Conservation (phyloP, 1,140 invertebrate genomes). For the Drosophila elegans region DNA sequence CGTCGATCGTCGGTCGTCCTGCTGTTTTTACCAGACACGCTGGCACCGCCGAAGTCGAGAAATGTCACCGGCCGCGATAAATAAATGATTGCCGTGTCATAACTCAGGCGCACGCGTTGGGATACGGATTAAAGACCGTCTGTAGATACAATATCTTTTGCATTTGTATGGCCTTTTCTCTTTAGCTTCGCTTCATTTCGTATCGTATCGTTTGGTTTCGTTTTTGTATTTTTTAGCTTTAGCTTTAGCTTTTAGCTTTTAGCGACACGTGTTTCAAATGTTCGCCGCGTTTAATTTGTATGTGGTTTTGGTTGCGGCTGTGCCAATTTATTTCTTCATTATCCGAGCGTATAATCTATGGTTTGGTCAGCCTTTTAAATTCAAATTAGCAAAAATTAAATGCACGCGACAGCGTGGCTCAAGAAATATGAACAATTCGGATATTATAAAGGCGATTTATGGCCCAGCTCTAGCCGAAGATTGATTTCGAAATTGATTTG, state of each 20-base stretch:
- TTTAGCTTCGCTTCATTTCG: constrained; percentile 30
- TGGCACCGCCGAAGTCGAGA: constrained; percentile 61
- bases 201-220: constrained; percentile 22
- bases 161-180: constrained; percentile 71
- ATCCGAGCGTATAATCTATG: constrained; percentile 76
- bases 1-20: constrained; percentile 41
- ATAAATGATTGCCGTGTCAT: constrained; percentile 57
- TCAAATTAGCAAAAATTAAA: constrained; percentile 78
- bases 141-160: constrained; percentile 51
- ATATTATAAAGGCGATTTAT: constrained; percentile 49
- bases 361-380: constrained; percentile 77
- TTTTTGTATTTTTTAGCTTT: too few relatives aligned
- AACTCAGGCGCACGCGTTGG: constrained; percentile 75
- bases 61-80: constrained; percentile 56
- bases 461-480: constrained; percentile 30
- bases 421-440: constrained; percentile 43
- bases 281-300: constrained; percentile 54
- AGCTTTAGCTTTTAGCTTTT: constrained; percentile 45
- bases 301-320: constrained; percentile 53
- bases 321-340: constrained; percentile 82
- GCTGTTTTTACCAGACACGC: constrained; percentile 60
- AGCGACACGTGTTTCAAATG: constrained; percentile 82
- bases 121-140: constrained; percentile 44
- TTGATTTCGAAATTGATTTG: constrained; percentile 52
- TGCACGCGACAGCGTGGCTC: constrained; percentile 62